phyloP scores from a whole-genome alignment of 2,113 vertebrate genomes.

The Alligator mississippiensis region DNA sequence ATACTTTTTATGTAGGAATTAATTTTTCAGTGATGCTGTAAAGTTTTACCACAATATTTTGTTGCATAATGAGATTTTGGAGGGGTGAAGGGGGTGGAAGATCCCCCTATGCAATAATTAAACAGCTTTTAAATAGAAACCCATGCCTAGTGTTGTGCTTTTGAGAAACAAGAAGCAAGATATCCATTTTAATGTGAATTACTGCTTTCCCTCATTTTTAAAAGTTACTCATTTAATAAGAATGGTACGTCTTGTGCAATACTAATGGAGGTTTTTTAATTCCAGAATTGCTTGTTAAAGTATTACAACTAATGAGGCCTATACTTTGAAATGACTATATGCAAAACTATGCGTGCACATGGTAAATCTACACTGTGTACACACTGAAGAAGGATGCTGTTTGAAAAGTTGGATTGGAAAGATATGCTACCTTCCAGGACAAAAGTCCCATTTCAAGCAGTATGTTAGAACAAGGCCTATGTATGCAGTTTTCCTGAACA shows the following conservation, averaged over 20 bases:
- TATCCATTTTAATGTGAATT: background rate
- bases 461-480: background rate
- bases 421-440: background rate
- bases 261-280: background rate
- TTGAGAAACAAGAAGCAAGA: background rate
- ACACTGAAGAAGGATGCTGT: background rate
- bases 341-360: background rate
- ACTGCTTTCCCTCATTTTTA: background rate
- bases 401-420: background rate
- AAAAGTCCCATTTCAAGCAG: background rate
- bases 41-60: slow-evolving; percentile 1
- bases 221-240: background rate
- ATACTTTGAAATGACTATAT: background rate
- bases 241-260: background rate
- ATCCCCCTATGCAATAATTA: background rate
- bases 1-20: background rate
- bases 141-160: slow-evolving; percentile 8
- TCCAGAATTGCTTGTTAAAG: background rate
- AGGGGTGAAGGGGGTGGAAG: slow-evolving; percentile 28
- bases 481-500: background rate
- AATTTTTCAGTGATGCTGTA: background rate
- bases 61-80: slow-evolving; percentile 44
- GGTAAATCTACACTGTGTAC: background rate
- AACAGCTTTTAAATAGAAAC: slow-evolving; percentile 33
- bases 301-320: background rate